These are phyloP conservation scores for Epicauta chinensis DNA, from an alignment of 1,140 invertebrate genomes.

Conservation along the genomic window DNA sequence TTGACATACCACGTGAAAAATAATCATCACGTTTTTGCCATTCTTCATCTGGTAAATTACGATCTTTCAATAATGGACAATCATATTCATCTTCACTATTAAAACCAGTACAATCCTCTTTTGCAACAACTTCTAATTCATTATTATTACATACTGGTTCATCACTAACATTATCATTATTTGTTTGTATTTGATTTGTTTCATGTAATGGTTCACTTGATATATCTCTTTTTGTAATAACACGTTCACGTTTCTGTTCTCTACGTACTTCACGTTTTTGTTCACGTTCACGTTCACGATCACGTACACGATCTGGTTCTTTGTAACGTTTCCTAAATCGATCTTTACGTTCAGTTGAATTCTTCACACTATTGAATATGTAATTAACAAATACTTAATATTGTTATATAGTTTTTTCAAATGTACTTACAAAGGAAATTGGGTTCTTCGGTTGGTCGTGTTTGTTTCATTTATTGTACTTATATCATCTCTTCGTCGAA, in stretches of 20 bases:
- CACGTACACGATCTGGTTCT: constrained; percentile 30
- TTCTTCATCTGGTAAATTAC: constrained; percentile 37
- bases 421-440: constrained; percentile 32
- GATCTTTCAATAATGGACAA: constrained; percentile 28
- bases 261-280: constrained; percentile 30
- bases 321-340: constrained; percentile 37
- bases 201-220: constrained; percentile 27
- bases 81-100: constrained; percentile 44
- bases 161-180: constrained; percentile 22
- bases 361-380: constrained; percentile 7
- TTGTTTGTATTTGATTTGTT: constrained; percentile 17
- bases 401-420: constrained; percentile 1
- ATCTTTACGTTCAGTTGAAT: constrained; percentile 34
- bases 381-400: neutral
- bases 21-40: constrained; percentile 39
- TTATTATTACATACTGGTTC: constrained; percentile 30
- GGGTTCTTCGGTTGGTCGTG: constrained; percentile 27
- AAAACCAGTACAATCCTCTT: constrained; percentile 40
- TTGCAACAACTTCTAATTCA: constrained; percentile 25
- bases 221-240: constrained; percentile 29
- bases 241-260: constrained; percentile 34
- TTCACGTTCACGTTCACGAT: constrained; percentile 34
- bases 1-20: constrained; percentile 68
- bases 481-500: constrained; percentile 34
- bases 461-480: constrained; percentile 30